These are phyloP conservation scores for Phorcus lineatus DNA, from an alignment of 2,888 invertebrate species.

Conservation along the genomic window DNA sequence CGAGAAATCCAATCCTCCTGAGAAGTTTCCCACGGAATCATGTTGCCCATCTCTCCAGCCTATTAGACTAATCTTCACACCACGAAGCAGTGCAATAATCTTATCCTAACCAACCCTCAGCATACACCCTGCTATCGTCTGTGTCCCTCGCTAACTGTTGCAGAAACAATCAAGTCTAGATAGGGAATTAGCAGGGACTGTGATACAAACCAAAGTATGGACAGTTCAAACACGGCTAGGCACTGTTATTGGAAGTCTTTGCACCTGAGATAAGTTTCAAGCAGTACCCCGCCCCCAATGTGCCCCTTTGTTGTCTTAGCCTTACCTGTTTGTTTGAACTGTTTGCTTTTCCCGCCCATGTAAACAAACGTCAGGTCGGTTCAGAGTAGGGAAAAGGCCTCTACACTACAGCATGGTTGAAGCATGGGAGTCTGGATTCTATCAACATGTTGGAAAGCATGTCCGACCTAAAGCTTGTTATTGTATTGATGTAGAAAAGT, in stretches of 20 bases:
- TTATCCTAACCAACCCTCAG: not conserved
- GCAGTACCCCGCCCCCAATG: not conserved
- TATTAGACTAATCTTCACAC: not conserved
- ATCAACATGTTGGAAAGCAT: not conserved
- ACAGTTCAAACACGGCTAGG: slow-evolving; percentile 6
- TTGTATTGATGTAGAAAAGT: not conserved
- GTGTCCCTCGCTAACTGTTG: not conserved
- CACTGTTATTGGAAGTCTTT: slow-evolving; percentile 6
- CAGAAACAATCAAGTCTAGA: not conserved
- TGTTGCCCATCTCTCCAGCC: no score
- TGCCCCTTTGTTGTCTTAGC: slow-evolving; percentile 17
- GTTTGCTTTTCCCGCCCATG: slow-evolving; percentile 20
- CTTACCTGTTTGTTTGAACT: slow-evolving; percentile 19
- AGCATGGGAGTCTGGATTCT: not conserved
- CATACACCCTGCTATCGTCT: not conserved
- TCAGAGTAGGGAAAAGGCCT: not conserved
- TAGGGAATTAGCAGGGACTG: not conserved
- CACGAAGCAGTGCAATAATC: not conserved
- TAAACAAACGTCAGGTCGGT: not conserved
- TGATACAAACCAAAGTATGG: not conserved
- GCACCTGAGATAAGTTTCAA: slow-evolving; percentile 24
- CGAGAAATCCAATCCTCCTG: no score
- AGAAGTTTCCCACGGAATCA: no score
- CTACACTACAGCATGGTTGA: not conserved
- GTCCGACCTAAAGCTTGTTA: not conserved